A percentile compares a stretch with the other conserved stretches of the same genome.
Conservation (phyloP, 2,797 vertebrate species). For the Lepus townsendii region DNA sequence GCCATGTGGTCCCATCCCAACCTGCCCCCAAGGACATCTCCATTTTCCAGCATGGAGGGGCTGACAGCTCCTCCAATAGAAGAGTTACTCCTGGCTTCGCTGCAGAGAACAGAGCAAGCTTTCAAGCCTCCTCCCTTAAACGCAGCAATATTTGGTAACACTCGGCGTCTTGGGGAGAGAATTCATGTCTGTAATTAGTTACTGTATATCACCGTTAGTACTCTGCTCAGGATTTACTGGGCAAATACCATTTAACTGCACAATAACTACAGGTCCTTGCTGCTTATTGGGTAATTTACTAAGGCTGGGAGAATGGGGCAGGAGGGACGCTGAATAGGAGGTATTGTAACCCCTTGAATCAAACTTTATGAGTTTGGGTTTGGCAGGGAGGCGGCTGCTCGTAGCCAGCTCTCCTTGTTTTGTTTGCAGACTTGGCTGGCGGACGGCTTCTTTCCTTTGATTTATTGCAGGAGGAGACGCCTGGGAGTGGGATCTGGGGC, state of each 20-base stretch:
- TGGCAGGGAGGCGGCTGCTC: constrained; percentile 73
- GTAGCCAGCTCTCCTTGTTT: constrained; percentile 74
- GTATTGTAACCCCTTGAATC: constrained; percentile 84
- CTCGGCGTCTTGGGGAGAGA: constrained; percentile 79
- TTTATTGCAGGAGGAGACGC: constrained; percentile 57
- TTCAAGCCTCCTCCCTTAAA: constrained; percentile 62
- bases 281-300: constrained; percentile 86
- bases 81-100: constrained; percentile 60
- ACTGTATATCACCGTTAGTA: constrained; percentile 83
- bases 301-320: constrained; percentile 83
- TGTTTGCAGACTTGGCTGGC: constrained; percentile 73
- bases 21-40: not conserved
- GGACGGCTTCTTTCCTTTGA: constrained; percentile 61
- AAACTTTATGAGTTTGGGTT: constrained; percentile 84
- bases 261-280: constrained; percentile 82
- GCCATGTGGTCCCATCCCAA: not conserved
- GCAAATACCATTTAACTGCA: constrained; percentile 85
- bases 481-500: constrained; percentile 43
- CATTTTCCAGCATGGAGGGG: not conserved
- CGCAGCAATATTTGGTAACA: constrained; percentile 77
- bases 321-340: constrained; percentile 78
- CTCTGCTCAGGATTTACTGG: constrained; percentile 83
- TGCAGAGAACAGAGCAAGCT: constrained; percentile 49
- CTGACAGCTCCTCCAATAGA: not conserved
- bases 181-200: constrained; percentile 85